Base-by-base conservation (phyloP, 2,113 vertebrate genomes). In the Serinus canaria region DNA sequence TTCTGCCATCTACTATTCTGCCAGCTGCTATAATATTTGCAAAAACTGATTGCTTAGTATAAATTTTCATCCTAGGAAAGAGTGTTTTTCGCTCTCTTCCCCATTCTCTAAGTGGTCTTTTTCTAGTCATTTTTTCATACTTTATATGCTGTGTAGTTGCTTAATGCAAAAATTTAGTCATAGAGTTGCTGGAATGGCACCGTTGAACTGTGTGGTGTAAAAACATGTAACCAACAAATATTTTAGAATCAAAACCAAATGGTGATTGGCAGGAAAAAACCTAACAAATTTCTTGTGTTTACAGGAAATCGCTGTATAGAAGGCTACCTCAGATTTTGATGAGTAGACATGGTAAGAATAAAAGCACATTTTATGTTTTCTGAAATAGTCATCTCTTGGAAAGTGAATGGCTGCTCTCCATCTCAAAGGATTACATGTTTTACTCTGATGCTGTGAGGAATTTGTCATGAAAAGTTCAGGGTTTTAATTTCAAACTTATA, bases 271-370 rank as follows among this genome's bases (percentile, higher is more conserved):
- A 47, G 28, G 4, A 37, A 70, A 60, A 63, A 5, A 0, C 0
- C 1, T 15, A 80, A 23, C 6, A 33, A 28, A 24, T 53, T 25
- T 50, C 1, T 2, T 37, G 2, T 87, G 39, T 91, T 93, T 92
- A 70, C 83, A 96, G 96, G 75, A 59, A 58, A 10, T 43, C 11
- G 20, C 37, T 64, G 18, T 30, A 12, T 50, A 28, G 17, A 28
- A 25, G 39, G 28, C n/a, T 66, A 3, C 55, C 12, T 50, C 35
- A n/a, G 27, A 27, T 76, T 78, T 66, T 60, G 31, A 59, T 62
- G 47, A 79, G 41, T 24, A 55, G 69, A 31, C 30, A 97, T 97
- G 97, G 97, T 97, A 76, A 95, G 97, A 63, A 43, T 39, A 31
- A 14, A 41, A 81, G 30, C 7, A 23, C 9, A 37, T 86, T 70